phyloP scores from a whole-genome alignment of 2,113 vertebrate genomes.

The Taurulus bubalis region DNA sequence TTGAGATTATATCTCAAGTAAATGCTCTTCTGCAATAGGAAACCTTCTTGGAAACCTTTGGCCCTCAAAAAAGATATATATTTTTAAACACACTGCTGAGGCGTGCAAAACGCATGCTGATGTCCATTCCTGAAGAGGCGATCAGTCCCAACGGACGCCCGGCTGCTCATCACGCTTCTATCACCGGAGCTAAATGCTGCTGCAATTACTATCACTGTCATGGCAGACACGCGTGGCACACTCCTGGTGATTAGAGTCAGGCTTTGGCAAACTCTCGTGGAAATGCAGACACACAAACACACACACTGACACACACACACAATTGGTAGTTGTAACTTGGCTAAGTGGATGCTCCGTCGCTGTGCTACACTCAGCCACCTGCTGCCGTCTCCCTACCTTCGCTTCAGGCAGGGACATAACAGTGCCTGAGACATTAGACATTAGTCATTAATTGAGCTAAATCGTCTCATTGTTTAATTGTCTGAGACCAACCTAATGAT shows the following conservation, averaged over 20 bases:
- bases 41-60: not conserved
- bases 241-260: conserved; percentile 67
- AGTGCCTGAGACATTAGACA: conserved; percentile 61
- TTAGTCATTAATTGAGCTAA: conserved; percentile 77
- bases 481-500: conserved; percentile 73
- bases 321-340: conserved; percentile 59
- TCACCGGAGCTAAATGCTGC: conserved; percentile 64
- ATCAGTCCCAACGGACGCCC: conserved; percentile 28
- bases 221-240: conserved; percentile 67
- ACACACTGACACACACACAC: conserved; percentile 40
- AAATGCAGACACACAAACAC: conserved; percentile 38
- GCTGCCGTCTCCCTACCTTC: conserved; percentile 56
- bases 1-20: not conserved
- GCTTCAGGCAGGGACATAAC: conserved; percentile 57
- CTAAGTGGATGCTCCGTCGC: conserved; percentile 60
- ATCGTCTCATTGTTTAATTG: conserved; percentile 74
- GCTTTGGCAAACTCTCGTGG: conserved; percentile 41
- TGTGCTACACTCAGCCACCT: conserved; percentile 71
- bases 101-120: conserved; percentile 38
- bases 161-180: conserved; percentile 63
- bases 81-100: not conserved
- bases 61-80: not conserved
- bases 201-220: conserved; percentile 72
- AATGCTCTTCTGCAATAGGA: not conserved
- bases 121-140: conserved; percentile 50